Base-by-base conservation (phyloP, 2,113 vertebrate genomes). In the Xyliphius kryptos region DNA sequence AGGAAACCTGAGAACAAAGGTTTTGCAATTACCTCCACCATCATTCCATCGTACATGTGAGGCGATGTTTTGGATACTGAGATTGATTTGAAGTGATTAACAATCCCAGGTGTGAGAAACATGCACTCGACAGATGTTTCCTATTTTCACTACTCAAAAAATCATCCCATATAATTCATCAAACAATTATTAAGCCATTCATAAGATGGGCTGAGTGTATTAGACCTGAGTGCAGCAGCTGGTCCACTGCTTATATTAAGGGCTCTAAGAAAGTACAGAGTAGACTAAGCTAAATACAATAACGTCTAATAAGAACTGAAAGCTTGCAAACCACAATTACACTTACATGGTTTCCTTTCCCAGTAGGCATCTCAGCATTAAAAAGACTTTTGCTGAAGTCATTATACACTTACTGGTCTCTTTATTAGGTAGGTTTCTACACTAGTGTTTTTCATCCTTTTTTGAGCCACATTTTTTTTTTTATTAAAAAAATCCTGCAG, bases 81-180 rank as follows among this genome's bases (percentile, higher is more conserved):
- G 41, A 59, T 59, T 59, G 41, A 47, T 59, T 59, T 2, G 26
- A 16, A 41, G 56, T 21, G 56, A 47, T 47, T 59, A 11, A 16
- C 1, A 3, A 13, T 59, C 56, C 56, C 56, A 32, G 9, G 56
- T 9, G 40, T 46, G 14, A 44, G 7, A n/a, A 47, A 19, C 21
- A 26, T 40, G 26, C n/a, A n/a, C 48, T 21, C 7, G 22, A 40
- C 40, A 58, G 8, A 11, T 59, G 14, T 59, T 46, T 47, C 46
- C 17, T 26, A n/a, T 52, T 51, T 40, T 17, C n/a, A 2, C 19
- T 41, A 22, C 14, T 62, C 32, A 41, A 15, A 38, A 13, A 41
- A 13, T 32, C 26, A 52, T 48, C 9, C 13, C 8, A 40, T 61
- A 37, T 17, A 38, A 61, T 17, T 41, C 48, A 62, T 52, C 19